A percentile compares a stretch with the other conserved stretches of the same genome.
phyloP scores from a whole-genome alignment of 2,888 invertebrate genomes.

The Pseudanteris insignis region DNA sequence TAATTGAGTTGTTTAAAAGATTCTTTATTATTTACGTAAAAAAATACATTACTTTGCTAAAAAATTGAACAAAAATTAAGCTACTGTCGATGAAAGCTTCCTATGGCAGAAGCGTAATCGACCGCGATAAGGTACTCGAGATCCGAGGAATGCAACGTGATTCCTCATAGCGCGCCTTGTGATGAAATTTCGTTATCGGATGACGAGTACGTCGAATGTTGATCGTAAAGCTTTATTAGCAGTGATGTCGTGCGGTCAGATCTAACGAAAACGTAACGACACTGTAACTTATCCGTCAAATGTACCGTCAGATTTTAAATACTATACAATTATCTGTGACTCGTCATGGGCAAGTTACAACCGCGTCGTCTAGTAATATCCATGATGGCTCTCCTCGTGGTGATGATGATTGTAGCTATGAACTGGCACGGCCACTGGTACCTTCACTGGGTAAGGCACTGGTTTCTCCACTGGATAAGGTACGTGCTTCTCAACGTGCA shows the following conservation, averaged over 20 bases:
- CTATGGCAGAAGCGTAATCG: constrained; percentile 16
- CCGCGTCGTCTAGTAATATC: constrained; percentile 12
- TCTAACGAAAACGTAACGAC: constrained; percentile 3
- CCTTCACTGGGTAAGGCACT: constrained; percentile 77
- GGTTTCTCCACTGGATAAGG: constrained; percentile 46
- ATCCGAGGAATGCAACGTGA: constrained; percentile 34
- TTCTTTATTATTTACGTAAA: constrained; percentile 38
- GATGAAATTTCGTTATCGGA: constrained; percentile 22
- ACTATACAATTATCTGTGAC: constrained; percentile 26
- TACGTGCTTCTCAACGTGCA: constrained; percentile 61
- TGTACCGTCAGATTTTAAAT: constrained; percentile 8
- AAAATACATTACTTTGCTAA: constrained; percentile 42
- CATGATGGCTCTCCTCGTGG: constrained; percentile 32
- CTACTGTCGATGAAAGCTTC: constrained; percentile 28
- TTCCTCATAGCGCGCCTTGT: constrained; percentile 37
- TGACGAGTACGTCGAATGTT: constrained; percentile 32
- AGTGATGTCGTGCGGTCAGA: constrained; percentile 9
- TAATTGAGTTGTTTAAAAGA: constrained; percentile 11
- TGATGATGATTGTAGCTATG: constrained; percentile 47
- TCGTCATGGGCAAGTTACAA: constrained; percentile 22
- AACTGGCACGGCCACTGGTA: constrained; percentile 71
- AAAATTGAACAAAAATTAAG: constrained; percentile 34
- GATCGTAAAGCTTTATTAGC: constrained; percentile 1
- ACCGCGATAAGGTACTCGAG: constrained; percentile 43
- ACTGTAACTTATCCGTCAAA: constrained; percentile 11